Evolutionary conservation across 1,140 invertebrate genomes (phyloP), one percentile per base, ranked within the genome.

Genomic region (Bombus fervidus): DNA sequence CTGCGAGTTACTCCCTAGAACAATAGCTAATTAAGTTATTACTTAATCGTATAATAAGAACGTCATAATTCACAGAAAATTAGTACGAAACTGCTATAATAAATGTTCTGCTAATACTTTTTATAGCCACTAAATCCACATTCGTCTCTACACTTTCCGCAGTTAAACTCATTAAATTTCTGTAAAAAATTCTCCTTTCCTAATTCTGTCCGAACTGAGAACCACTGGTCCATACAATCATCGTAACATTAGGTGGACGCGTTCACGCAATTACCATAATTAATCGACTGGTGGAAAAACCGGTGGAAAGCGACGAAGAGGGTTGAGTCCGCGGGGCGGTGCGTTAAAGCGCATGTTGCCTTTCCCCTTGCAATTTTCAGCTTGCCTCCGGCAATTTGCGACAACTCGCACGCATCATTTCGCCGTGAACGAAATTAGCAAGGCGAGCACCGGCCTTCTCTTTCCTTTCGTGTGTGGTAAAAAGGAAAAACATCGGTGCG

Each of bases 361-460:
- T 22, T 53, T 6, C 25, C 15, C 47, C 37, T 25, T 13, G 66
- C 64, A 84, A 84, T 84, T 84, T 79, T 57, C 66, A 78, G 39
- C 75, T 66, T n/a, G 28, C 81, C 59, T 34, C 34, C 53, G 64
- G 75, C 82, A 84, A 79, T 71, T 84, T 71, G 75, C 75, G 76
- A 79, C 76, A 84, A 79, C 76, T 59, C 64, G 75, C 47, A 84
- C 82, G 82, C 75, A 75, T 69, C 82, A 69, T 84, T 84, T 84
- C 82, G 68, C 66, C 53, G 31, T 31, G 64, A 41, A 79, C 53
- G 75, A 79, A 84, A 84, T 84, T 84, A 78, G 66, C 37, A 31
- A 57, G 64, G 73, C 34, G 73, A 18, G 12, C 25, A 8, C 4
- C 25, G 28, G 28, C 18, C 5, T 12, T 31, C 25, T 31, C 5